These are phyloP conservation scores for Lycocerus yunnanus DNA, from an alignment of 2,888 invertebrate species.

Conservation along the genomic window DNA sequence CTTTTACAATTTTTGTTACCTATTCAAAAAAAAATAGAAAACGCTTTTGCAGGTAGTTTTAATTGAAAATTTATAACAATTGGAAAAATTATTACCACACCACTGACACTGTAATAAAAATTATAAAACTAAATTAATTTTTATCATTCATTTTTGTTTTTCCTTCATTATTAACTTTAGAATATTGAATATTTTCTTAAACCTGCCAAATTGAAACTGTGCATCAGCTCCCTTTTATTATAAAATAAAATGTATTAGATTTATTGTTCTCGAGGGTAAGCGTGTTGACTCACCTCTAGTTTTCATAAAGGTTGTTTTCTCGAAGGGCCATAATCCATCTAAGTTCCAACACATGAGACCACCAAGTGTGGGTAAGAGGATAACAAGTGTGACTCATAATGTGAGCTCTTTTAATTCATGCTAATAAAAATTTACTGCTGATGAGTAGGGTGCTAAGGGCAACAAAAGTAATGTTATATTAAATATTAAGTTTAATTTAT, in stretches of 20 bases:
- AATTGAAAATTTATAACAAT: neutral
- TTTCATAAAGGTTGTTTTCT: slow-evolving; percentile 36
- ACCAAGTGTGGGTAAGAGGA: slow-evolving; percentile 32
- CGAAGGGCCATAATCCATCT: slow-evolving; percentile 37
- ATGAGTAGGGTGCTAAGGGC: neutral
- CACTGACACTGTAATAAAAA: neutral
- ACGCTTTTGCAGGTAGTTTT: neutral
- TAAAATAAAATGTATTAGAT: slow-evolving; percentile 42
- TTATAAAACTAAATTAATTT: neutral
- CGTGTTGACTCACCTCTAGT: slow-evolving; percentile 42
- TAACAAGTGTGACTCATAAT: slow-evolving; percentile 35
- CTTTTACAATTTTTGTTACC: neutral
- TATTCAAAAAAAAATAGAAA: neutral
- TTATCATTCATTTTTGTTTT: too few species aligned
- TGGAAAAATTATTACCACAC: neutral
- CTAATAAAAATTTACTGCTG: slow-evolving; percentile 22
- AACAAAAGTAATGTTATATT: neutral
- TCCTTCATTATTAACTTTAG: neutral
- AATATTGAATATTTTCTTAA: slow-evolving; percentile 12
- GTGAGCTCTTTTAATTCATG: slow-evolving; percentile 20
- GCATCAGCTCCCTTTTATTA: slow-evolving; percentile 22
- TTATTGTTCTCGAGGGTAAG: slow-evolving; percentile 41
- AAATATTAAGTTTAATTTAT: neutral
- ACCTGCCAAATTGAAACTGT: slow-evolving; percentile 12
- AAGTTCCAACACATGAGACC: slow-evolving; percentile 41